A percentile compares a stretch with the other conserved stretches of the same genome.
phyloP scores from a whole-genome alignment of 2,888 invertebrate genomes.

The Drosophila nigricruria region DNA sequence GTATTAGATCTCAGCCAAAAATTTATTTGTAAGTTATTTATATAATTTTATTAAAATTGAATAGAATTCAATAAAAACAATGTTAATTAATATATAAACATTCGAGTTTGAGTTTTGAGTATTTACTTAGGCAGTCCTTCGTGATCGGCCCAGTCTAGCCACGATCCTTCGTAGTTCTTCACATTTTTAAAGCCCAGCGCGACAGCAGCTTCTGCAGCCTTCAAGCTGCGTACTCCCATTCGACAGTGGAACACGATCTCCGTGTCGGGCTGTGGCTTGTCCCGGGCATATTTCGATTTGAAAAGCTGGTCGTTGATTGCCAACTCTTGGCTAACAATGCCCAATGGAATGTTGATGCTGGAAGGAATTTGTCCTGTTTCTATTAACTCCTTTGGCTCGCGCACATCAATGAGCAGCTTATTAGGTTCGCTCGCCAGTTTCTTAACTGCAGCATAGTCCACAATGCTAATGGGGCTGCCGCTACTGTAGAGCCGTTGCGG shows the following conservation, averaged over 20 bases:
- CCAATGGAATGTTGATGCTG: conserved; percentile 92
- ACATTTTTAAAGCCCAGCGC: conserved; percentile 78
- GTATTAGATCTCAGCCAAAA: conserved; percentile 27
- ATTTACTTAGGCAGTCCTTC: conserved; percentile 77
- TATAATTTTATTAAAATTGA: neutral
- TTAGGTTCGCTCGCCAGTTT: conserved; percentile 85
- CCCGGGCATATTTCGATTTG: conserved; percentile 86
- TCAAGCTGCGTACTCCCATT: conserved; percentile 88
- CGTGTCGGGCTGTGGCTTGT: conserved; percentile 87
- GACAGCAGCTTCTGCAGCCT: conserved; percentile 87
- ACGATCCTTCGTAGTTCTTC: conserved; percentile 83
- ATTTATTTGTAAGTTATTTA: no score
- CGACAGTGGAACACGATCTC: conserved; percentile 89
- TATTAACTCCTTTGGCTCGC: conserved; percentile 90
- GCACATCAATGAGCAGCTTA: conserved; percentile 90
- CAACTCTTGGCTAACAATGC: conserved; percentile 66
- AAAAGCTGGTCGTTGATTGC: conserved; percentile 86
- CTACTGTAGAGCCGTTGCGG: conserved; percentile 28
- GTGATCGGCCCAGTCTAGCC: conserved; percentile 83
- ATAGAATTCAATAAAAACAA: conserved; percentile 19
- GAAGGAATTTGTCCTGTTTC: conserved; percentile 90
- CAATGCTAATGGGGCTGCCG: conserved; percentile 50
- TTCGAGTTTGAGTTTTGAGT: conserved; percentile 16
- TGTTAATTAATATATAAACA: neutral
- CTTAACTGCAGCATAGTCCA: conserved; percentile 82